Conservation (phyloP, 2,888 invertebrate genomes). For the Pachycephus smyrnensis region DNA sequence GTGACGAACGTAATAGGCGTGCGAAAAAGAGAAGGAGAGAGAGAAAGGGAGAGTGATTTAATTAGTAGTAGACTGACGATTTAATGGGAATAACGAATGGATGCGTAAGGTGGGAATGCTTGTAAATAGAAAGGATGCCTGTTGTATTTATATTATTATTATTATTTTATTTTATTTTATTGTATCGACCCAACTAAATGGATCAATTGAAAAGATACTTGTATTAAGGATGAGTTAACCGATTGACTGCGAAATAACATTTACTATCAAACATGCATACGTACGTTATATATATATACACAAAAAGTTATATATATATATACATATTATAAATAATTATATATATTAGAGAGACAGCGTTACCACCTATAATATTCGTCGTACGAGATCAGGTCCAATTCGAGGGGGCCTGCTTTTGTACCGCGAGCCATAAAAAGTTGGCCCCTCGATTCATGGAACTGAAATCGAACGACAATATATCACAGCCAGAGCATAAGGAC, state of each 20-base stretch:
- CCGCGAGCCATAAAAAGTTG: neutral
- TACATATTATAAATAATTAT: neutral
- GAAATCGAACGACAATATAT: neutral
- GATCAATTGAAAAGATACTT: slow-evolving; percentile 6
- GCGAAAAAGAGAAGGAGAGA: slow-evolving; percentile 20
- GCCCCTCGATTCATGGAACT: neutral
- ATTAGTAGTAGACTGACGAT: neutral
- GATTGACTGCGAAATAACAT: slow-evolving; percentile 24
- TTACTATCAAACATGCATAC: neutral
- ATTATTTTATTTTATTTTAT: slow-evolving; percentile 31
- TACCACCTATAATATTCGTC: neutral
- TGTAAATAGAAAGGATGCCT: slow-evolving; percentile 52
- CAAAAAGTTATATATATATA: neutral
- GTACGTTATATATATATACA: neutral
- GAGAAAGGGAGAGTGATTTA: slow-evolving; percentile 10
- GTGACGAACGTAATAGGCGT: neutral
- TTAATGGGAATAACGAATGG: neutral
- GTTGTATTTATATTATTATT: slow-evolving; percentile 48
- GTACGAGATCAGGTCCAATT: neutral
- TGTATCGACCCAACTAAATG: slow-evolving; percentile 27
- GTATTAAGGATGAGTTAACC: slow-evolving; percentile 28
- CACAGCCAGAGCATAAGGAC: neutral
- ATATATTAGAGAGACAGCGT: neutral
- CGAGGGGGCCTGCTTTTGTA: neutral
- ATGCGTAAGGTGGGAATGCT: slow-evolving; percentile 18